Base-by-base conservation (phyloP, 2,888 invertebrate species). In the Gandaritis pyraliata region DNA sequence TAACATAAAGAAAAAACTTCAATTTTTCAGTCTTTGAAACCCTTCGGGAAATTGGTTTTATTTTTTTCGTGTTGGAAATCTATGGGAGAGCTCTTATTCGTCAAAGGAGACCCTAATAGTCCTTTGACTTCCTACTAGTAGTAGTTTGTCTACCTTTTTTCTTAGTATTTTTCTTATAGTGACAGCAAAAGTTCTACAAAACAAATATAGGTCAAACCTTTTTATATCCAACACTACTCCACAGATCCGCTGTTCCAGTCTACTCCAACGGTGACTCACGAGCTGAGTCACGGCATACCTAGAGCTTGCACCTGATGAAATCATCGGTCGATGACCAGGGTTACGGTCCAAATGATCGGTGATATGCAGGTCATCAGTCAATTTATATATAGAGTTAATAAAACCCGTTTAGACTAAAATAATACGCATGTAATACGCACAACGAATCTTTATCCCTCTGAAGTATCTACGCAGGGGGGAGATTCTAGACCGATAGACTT, bases 231-330 rank as follows among this genome's bases (percentile, higher is more conserved):
- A 36, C 23, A 7, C 58, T 0, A 51, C 72, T 75, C 74, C 55
- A 67, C 46, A 1, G 23, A 38, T 56, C 61, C 58, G 65, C 53
- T 48, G 48, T 69, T 52, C 56, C 2, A 48, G 68, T 71, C 64
- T 66, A 75, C 74, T 77, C 77, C 77, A 77, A 74, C 62, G 72
- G 69, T 83, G 80, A 79, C 60, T 80, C 80, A 79, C 54, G 45
- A 41, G 23, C 18, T 82, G 81, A 84, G 68, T 84, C 85, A 85
- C 68, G 49, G 70, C 74, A 73, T 73, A 69, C 72, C 71, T 70
- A 73, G 70, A 72, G 73, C 71, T 46, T 69, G 73, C 71, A 81
- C 79, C 83, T 82, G 82, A 81, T 80, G 82, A 76, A 78, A 78
- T 76, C 72, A 73, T 72, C 72, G 75, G 80, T 75, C 76, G 65